phyloP scores from a whole-genome alignment of 2,888 invertebrate genomes.

The Mesorhabditis spiculigera region DNA sequence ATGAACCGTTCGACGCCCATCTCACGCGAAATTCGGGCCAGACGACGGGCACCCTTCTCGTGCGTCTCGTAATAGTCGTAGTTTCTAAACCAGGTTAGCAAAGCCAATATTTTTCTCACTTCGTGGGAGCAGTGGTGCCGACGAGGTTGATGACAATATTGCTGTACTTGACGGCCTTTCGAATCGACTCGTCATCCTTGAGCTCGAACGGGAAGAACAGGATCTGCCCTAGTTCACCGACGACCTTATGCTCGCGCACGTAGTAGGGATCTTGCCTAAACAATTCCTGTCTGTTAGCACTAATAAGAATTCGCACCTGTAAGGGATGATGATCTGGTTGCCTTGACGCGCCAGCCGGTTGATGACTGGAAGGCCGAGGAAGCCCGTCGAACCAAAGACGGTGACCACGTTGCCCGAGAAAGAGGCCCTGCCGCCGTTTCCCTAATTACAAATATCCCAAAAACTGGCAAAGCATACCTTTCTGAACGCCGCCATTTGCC shows the following conservation, averaged over 20 bases:
- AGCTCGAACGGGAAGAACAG: slow-evolving; percentile 72
- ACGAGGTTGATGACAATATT: slow-evolving; percentile 93
- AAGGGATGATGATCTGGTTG: slow-evolving; percentile 81
- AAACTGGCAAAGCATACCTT: slow-evolving; percentile 31
- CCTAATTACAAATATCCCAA: slow-evolving; percentile 33
- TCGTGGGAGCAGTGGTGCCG: slow-evolving; percentile 86
- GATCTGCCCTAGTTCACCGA: slow-evolving; percentile 77
- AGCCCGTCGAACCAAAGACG: slow-evolving; percentile 76
- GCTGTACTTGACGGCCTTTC: slow-evolving; percentile 76
- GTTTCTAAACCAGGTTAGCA: slow-evolving; percentile 64
- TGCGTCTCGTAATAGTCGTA: slow-evolving; percentile 82
- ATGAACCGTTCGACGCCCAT: slow-evolving; percentile 85
- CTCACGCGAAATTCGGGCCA: slow-evolving; percentile 75
- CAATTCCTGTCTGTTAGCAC: neutral
- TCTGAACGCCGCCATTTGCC: slow-evolving; percentile 27
- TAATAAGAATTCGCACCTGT: slow-evolving; percentile 67
- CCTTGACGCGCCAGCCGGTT: slow-evolving; percentile 73
- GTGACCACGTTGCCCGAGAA: slow-evolving; percentile 97
- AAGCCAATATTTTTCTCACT: slow-evolving; percentile 57
- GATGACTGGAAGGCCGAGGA: slow-evolving; percentile 80
- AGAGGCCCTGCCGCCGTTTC: slow-evolving; percentile 77
- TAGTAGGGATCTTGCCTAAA: slow-evolving; percentile 71
- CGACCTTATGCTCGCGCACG: slow-evolving; percentile 74
- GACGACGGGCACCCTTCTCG: slow-evolving; percentile 75
- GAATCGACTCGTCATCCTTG: slow-evolving; percentile 79